Evolutionary conservation across 2,113 vertebrate species (phyloP).

Genomic region (Semicossyphus pulcher): DNA sequence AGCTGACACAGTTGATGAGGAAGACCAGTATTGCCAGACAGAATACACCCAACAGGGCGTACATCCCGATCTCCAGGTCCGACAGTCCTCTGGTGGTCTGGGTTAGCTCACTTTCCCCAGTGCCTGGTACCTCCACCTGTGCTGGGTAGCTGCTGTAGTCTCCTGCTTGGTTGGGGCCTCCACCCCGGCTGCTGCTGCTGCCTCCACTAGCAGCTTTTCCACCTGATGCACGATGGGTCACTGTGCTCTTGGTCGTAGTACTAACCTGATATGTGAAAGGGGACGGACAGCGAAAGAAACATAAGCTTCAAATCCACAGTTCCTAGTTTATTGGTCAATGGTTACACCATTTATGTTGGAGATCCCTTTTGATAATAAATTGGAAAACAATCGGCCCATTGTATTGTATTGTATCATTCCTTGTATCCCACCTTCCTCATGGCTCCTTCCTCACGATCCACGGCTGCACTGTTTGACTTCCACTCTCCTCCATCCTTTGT

Average conservation of each 20-base stretch:
- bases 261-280: slow-evolving; percentile 73
- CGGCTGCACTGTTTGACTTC: slow-evolving; percentile 80
- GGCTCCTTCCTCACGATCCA: slow-evolving; percentile 82
- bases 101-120: slow-evolving; percentile 86
- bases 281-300: neutral
- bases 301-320: neutral
- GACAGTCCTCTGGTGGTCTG: slow-evolving; percentile 89
- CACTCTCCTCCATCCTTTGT: slow-evolving; percentile 82
- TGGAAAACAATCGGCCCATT: neutral
- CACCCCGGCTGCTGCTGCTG: slow-evolving; percentile 71
- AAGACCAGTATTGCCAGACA: slow-evolving; percentile 97
- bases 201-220: slow-evolving; percentile 72
- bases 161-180: slow-evolving; percentile 79
- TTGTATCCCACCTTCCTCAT: slow-evolving; percentile 80
- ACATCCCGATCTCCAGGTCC: slow-evolving; percentile 98
- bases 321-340: too few relatives aligned
- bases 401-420: too few relatives aligned
- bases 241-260: slow-evolving; percentile 83
- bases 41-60: slow-evolving; percentile 95
- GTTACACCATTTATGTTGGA: neutral
- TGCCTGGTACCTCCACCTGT: slow-evolving; percentile 86
- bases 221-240: slow-evolving; percentile 77
- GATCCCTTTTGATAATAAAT: neutral
- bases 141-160: slow-evolving; percentile 87
- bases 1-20: slow-evolving; percentile 97